Conservation (phyloP, 2,888 invertebrate species). For the Desoria tigrina region DNA sequence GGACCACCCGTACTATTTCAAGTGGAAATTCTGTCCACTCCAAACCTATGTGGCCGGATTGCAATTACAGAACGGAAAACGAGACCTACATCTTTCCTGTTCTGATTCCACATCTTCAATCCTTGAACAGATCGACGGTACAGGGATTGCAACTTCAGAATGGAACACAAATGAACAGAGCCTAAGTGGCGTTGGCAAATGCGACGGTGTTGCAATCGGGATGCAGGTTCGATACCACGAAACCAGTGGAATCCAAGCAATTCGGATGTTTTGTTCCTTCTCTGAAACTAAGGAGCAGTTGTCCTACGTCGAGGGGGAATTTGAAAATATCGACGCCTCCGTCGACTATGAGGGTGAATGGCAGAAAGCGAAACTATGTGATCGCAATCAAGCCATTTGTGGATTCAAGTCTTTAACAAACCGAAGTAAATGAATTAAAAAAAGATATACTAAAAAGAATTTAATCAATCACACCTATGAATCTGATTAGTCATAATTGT, state of each 20-base stretch:
- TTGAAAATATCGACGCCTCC: not conserved
- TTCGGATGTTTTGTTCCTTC: conserved; percentile 12
- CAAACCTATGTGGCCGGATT: not conserved
- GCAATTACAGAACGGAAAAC: not conserved
- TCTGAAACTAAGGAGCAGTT: no score
- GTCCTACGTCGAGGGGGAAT: not conserved
- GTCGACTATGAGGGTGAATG: not conserved
- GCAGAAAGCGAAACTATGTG: not conserved
- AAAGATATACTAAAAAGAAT: no score
- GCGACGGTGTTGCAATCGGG: conserved; percentile 4
- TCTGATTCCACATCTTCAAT: not conserved
- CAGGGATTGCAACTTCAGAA: not conserved
- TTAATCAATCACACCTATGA: no score
- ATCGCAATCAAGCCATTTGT: not conserved
- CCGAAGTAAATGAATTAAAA: no score
- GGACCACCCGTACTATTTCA: not conserved
- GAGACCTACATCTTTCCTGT: not conserved
- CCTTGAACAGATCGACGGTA: not conserved
- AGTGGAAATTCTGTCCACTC: not conserved
- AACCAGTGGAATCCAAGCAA: not conserved
- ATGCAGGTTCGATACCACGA: not conserved
- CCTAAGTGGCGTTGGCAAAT: not conserved
- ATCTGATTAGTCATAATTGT: no score
- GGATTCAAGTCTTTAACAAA: no score
- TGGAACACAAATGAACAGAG: not conserved